Evolutionary conservation across 2,888 invertebrate genomes (phyloP).

Genomic region (Pterostichus madidus): DNA sequence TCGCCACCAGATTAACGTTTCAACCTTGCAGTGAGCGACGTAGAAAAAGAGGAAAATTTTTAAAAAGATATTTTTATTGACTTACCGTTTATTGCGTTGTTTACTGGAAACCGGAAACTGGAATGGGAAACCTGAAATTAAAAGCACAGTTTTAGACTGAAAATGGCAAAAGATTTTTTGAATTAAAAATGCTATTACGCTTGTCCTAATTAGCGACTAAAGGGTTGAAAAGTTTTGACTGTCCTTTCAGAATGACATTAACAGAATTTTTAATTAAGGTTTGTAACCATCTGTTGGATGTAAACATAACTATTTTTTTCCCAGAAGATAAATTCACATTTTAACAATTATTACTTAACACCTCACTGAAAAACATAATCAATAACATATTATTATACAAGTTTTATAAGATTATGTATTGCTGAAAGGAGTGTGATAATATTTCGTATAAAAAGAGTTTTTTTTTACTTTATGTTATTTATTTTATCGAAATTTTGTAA

Average conservation of each 20-base stretch:
- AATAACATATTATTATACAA: too few species aligned
- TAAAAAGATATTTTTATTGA: not conserved
- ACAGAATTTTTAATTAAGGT: conserved; percentile 27
- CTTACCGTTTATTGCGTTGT: not conserved
- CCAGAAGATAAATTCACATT: not conserved
- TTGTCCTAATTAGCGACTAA: not conserved
- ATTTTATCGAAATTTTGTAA: too few species aligned
- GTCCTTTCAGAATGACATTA: conserved; percentile 22
- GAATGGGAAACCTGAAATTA: conserved; percentile 17
- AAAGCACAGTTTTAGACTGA: conserved; percentile 12
- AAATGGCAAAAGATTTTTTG: conserved; percentile 16
- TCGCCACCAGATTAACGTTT: conserved; percentile 17
- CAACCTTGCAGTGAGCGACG: not conserved
- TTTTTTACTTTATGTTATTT: too few species aligned
- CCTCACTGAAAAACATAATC: too few species aligned
- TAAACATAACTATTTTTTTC: not conserved
- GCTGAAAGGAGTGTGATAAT: too few species aligned
- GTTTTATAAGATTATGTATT: too few species aligned
- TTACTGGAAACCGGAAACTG: not conserved
- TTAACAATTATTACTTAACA: not conserved
- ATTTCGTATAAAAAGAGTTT: too few species aligned
- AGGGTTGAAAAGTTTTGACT: conserved; percentile 21
- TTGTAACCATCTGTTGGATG: conserved; percentile 11
- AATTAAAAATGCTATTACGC: conserved; percentile 37
- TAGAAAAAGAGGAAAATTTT: not conserved